Base-by-base conservation (phyloP, 2,888 invertebrate species). In the Callimorpha dominula region DNA sequence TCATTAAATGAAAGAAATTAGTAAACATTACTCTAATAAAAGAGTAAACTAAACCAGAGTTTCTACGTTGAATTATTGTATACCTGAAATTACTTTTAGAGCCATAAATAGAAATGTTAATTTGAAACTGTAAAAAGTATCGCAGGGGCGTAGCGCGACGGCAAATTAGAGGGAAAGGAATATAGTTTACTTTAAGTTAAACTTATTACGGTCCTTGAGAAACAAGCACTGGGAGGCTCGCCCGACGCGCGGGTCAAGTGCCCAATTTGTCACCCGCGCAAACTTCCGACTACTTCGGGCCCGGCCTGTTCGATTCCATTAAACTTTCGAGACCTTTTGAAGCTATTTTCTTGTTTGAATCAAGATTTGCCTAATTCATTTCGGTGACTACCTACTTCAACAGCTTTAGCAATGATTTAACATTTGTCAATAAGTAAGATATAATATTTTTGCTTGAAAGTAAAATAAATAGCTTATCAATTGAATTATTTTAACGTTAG, bases 121-220 rank as follows among this genome's bases (percentile, higher is more conserved):
- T 92, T 91, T 87, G 87, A 88, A 83, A 89, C 88, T 86, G 85
- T 86, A 91, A 92, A 94, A 93, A 92, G 87, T 91, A 89, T 87
- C 85, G 85, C 85, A 86, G 86, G 85, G 83, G 83, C 83, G 88
- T 84, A 89, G 87, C 86, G 85, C 87, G 89, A 90, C 91, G 87
- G 91, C 91, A 94, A 95, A 95, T 95, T 95, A 95, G 92, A 94
- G 93, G 93, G 90, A 94, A 94, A 92, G 92, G 95, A 94, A 95
- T 95, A 95, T 95, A 95, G 95, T 95, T 95, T 95, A 95, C 93
- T 95, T 95, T 90, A 95, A 95, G 94, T 95, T 95, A 94, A 95
- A 95, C 93, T 95, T 95, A 95, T 95, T 95, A 95, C 94, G 94
- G 95, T 94, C 90, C 94, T 95, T 91, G 90, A 92, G 94, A 90